Evolutionary conservation across 2,888 invertebrate species (phyloP), one percentile per base, ranked within the genome.

Genomic region (Tribolium freemani): DNA sequence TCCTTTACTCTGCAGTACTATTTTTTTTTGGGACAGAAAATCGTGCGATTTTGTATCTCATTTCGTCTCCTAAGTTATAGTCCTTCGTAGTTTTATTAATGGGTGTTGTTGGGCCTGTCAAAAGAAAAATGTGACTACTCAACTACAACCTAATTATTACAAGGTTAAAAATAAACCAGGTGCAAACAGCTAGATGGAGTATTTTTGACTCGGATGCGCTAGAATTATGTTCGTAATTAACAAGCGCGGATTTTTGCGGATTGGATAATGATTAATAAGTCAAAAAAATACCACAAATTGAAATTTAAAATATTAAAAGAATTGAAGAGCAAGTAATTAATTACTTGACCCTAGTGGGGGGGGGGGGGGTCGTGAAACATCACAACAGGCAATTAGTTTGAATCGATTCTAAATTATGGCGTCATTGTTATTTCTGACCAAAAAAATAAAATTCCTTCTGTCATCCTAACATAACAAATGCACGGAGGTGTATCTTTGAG

Each of bases 131-230:
- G 69, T 46, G 69, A 51, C 69, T 38, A 60, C 69, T 60, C 53
- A 53, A 60, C 60, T 69, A 44, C 53, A 60, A 69, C 69, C 69
- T 60, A 60, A 69, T 69, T 69, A 69, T 69, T 69, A 69, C 48
- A 13, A 16, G 48, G 45, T 60, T 53, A 58, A 68, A 69, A 69
- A 60, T 69, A 69, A 21, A 31, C 8, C 21, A 58, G 60, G 60
- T 60, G 69, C 69, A 69, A 69, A 69, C 69, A 69, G 69, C 69
- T 69, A 69, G 38, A 69, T 53, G 53, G 53, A 51, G 53, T 69
- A 69, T 69, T 69, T 69, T 69, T 60, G 57, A 58, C 69, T 60
- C 26, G 69, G 50, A 58, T 53, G 69, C 69, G 51, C 51, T 60
- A 60, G 60, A 58, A 57, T 51, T 51, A 58, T 38, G 48, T 38